A percentile compares a stretch with the other conserved stretches of the same genome.
Conservation (phyloP, 2,797 vertebrate genomes). For the Hypotaenidia okinawae region DNA sequence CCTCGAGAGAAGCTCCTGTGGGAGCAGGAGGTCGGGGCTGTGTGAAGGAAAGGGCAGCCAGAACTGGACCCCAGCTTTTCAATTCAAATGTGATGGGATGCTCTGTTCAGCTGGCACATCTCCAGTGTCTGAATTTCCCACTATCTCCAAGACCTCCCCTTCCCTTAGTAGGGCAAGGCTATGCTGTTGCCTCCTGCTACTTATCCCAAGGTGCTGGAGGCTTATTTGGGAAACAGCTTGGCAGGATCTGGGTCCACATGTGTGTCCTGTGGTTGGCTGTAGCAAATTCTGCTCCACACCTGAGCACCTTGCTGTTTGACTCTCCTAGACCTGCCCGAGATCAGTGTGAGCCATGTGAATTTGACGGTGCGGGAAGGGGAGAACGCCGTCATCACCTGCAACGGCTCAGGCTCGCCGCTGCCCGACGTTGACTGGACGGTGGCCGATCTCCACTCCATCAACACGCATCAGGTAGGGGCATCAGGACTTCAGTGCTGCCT, state of each 20-base stretch:
- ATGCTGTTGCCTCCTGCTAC: neutral
- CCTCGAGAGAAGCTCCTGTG: neutral
- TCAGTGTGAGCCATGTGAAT: conserved; percentile 94
- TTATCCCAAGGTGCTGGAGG: neutral
- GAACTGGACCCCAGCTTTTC: neutral
- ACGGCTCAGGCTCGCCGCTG: conserved; percentile 90
- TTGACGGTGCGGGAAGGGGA: conserved; percentile 92
- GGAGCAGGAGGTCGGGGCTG: neutral
- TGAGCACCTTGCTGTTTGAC: neutral
- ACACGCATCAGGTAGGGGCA: conserved; percentile 90
- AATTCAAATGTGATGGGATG: neutral
- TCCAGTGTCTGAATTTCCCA: neutral
- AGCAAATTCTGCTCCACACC: neutral
- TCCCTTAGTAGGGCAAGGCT: neutral
- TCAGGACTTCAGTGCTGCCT: neutral
- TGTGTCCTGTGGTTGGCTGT: neutral
- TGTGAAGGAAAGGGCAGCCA: neutral
- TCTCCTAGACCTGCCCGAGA: conserved; percentile 90
- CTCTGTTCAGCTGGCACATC: neutral
- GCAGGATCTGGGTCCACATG: neutral
- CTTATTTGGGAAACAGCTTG: neutral
- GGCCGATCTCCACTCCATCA: conserved; percentile 91
- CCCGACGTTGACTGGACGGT: conserved; percentile 98
- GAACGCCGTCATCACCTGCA: conserved; percentile 94
- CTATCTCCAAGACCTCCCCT: neutral